Conservation (phyloP, 1,140 invertebrate genomes). For the Penaeus japonicus region DNA sequence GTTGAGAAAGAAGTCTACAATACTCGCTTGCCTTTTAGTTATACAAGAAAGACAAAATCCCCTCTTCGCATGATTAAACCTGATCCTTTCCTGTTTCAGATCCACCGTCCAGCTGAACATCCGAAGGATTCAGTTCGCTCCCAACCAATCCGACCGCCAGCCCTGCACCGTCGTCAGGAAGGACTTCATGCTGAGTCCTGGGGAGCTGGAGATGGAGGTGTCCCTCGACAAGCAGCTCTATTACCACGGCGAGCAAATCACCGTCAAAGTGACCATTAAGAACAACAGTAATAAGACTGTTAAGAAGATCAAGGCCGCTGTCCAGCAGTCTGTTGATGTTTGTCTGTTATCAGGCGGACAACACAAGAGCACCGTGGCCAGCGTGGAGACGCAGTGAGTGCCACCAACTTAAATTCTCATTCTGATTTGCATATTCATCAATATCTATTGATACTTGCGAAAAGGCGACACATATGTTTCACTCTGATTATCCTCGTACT, state of each 20-base stretch:
- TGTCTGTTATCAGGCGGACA: constrained; percentile 98
- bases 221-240: constrained; percentile 93
- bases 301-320: constrained; percentile 84
- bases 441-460: background rate
- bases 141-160: constrained; percentile 85
- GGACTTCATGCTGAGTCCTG: constrained; percentile 95
- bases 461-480: background rate
- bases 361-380: constrained; percentile 91
- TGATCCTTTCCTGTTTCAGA: constrained; percentile 28
- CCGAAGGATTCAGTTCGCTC: constrained; percentile 68
- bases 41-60: too few relatives aligned
- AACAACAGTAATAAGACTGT: constrained; percentile 99
- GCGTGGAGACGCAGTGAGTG: constrained; percentile 77
- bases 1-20: too few relatives aligned
- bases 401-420: background rate
- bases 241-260: constrained; percentile 93
- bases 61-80: background rate
- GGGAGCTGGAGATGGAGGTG: constrained; percentile 92
- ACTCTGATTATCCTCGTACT: background rate
- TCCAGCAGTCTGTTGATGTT: constrained; percentile 80
- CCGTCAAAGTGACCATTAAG: constrained; percentile 90
- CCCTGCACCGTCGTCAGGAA: constrained; percentile 95
- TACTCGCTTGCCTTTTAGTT: too few relatives aligned
- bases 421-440: background rate
- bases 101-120: constrained; percentile 83